Percentiles rank a stretch among this genome's conserved stretches.
Conservation (phyloP, 2,888 invertebrate genomes). For the Drosophila fungiperda region DNA sequence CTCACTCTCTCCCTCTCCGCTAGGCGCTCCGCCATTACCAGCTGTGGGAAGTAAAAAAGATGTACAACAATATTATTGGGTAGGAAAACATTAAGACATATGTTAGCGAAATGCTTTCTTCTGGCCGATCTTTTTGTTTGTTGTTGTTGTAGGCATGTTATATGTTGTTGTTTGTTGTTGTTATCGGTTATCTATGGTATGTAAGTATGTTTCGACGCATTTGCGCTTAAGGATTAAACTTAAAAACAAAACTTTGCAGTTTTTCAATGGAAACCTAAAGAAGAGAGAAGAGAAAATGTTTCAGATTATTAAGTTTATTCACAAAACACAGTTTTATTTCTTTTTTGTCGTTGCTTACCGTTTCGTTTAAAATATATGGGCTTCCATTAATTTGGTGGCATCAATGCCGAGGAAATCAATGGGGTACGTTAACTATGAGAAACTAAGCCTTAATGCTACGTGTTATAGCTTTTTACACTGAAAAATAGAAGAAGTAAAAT, state of each 20-base stretch:
- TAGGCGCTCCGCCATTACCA: constrained; percentile 55
- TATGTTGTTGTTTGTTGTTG: constrained; percentile 46
- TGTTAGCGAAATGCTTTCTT: constrained; percentile 61
- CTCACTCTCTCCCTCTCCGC: constrained; percentile 31
- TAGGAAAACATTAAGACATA: constrained; percentile 56
- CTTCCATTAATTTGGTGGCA: constrained; percentile 65
- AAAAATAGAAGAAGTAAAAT: constrained; percentile 52
- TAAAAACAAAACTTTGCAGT: constrained; percentile 56
- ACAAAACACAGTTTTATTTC: not conserved
- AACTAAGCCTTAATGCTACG: constrained; percentile 75
- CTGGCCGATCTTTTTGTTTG: constrained; percentile 25
- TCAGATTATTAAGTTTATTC: not conserved
- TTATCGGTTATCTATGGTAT: constrained; percentile 52
- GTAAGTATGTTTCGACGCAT: constrained; percentile 38
- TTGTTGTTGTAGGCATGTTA: constrained; percentile 21
- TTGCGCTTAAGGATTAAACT: constrained; percentile 34
- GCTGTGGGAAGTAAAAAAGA: constrained; percentile 80
- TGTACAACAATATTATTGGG: constrained; percentile 75
- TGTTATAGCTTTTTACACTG: constrained; percentile 77
- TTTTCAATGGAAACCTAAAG: constrained; percentile 68
- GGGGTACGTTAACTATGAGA: constrained; percentile 69
- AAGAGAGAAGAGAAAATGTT: too few relatives aligned
- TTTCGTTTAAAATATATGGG: constrained; percentile 75
- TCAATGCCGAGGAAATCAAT: constrained; percentile 72
- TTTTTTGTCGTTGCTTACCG: constrained; percentile 51